Base-by-base conservation (phyloP, 2,888 invertebrate genomes). In the Drosophila greeni region DNA sequence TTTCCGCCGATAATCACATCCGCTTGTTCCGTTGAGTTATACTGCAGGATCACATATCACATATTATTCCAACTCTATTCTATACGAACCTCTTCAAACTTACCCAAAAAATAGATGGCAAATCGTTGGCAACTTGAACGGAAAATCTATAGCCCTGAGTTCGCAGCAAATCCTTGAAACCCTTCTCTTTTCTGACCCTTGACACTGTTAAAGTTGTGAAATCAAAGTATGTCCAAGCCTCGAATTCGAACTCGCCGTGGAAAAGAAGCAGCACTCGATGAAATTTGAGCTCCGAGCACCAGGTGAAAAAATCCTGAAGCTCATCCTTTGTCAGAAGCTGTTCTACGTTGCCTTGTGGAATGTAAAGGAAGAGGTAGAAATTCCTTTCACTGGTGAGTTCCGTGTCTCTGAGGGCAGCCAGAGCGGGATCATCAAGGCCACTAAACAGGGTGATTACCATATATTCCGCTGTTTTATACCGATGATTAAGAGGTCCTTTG, bases 1-100 rank as follows among this genome's bases (percentile, higher is more conserved):
- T 71, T 34, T 4, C 37, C 53, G 1, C 37, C 68, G 8, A 24
- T 24, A 23, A 29, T 48, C 23, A 69, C 14, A 37, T 55, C 23
- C 8, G 18, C 31, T 26, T 52, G 62, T 0, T 53, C 40, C 16
- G 58, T 12, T 2, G 70, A 70, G 14, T 70, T 70, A 42, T 36
- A 48, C 69, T 70, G 62, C 11, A 18, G 2, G 3, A 2, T 16
- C 4, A 9, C 8, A 24, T 9, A 14, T 20, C 3, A 20, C 20
- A n/a, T n/a, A 39, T 6, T 20, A 11, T 37, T 5, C 5, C 5
- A 18, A 6, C 1, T 36, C 11, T 16, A 36, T 16, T 9, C 4
- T 36, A 3, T 18, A 1, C 2, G 18, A 34, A 12, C 39, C 8
- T 23, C 7, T 2, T 0, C 3, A 5, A 16, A 16, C 24, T 42